Evolutionary conservation across 1,140 invertebrate genomes (phyloP), one percentile per base, ranked within the genome.

Genomic region (Cyclargus thomasi): DNA sequence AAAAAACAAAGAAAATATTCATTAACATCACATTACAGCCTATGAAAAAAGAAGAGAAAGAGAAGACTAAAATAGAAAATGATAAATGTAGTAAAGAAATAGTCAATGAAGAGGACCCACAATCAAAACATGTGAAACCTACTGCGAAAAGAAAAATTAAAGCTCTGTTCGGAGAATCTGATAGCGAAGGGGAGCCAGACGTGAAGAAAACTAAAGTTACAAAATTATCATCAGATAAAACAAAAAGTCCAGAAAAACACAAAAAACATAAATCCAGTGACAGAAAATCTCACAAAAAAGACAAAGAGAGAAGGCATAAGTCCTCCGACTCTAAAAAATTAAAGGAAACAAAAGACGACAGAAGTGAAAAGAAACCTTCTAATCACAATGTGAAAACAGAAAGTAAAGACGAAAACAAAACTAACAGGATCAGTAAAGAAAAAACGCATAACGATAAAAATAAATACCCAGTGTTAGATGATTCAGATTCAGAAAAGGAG

Each of bases 131-230:
- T 69, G 65, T 68, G 20, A 81, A 79, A 65, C 73, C 79, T 29
- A 78, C 73, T 63, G 76, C 80, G 62, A 92, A 91, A 81, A 77
- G 89, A 79, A 91, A 91, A 83, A 82, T 91, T 21, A 85, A 89
- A 77, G 90, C 80, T 62, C 73, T 91, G 17, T 91, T 91, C 80
- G 90, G 90, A 3, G 90, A 91, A 67, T 90, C 88, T 11, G 89
- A 90, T 6, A 87, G 85, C 63, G 85, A 88, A 20, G 39, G 64
- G 11, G 82, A 85, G 62, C 23, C 66, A 63, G 64, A 64, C 62
- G 36, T 36, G 65, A 81, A 79, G 74, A 77, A 68, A 62, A 20
- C 36, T 53, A 80, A 77, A 68, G 10, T 65, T 22, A 68, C 62
- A 11, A 74, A 78, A 74, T 70, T 69, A 10, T 73, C 68, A 2